A percentile compares a stretch with the other conserved stretches of the same genome.
These are phyloP conservation scores for Bubo bubo DNA, from an alignment of 2,113 vertebrate species.

Conservation along the genomic window DNA sequence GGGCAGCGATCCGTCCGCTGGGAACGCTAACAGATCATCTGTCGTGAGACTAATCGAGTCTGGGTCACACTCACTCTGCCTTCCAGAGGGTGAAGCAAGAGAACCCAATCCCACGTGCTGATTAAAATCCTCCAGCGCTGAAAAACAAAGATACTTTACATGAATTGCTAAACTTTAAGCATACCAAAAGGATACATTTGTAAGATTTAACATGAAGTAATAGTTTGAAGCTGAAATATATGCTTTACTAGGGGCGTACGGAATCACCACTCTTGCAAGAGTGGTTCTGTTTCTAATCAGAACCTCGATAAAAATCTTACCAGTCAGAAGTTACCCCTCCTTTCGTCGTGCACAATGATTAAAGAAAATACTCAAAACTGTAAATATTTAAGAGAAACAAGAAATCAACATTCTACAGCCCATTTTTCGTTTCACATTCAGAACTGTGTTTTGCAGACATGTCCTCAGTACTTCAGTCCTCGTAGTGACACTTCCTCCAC, in stretches of 20 bases:
- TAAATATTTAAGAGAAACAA: background rate
- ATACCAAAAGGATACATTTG: background rate
- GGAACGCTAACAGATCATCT: slow-evolving; percentile 84
- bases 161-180: background rate
- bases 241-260: background rate
- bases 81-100: background rate
- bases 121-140: slow-evolving; percentile 13
- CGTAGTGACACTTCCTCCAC: background rate
- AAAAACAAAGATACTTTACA: background rate
- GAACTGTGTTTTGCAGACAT: background rate
- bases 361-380: background rate
- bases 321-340: background rate
- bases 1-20: slow-evolving; percentile 81
- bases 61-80: slow-evolving; percentile 38
- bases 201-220: background rate
- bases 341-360: background rate
- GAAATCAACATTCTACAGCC: background rate
- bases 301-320: background rate
- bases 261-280: background rate
- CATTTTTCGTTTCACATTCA: background rate
- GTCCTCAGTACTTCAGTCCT: background rate
- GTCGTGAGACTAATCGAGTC: slow-evolving; percentile 86
- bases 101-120: background rate
- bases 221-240: background rate
- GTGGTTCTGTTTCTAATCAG: background rate